Evolutionary conservation across 2,797 vertebrate species (phyloP).

Genomic region (Sebastes itinus): DNA sequence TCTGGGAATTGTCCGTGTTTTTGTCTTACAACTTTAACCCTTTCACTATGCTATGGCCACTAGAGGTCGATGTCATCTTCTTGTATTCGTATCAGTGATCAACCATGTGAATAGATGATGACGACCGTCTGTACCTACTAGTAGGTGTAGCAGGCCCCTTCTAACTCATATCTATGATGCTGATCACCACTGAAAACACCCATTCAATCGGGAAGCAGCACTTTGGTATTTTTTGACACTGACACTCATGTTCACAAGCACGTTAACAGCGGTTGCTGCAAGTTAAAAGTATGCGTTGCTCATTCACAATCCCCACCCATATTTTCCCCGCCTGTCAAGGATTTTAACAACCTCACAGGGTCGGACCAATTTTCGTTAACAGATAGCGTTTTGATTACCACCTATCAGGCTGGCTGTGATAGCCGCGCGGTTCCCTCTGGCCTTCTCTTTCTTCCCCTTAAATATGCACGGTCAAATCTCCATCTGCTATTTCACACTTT

Average conservation of each 20-base stretch:
- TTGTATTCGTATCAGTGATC: not conserved
- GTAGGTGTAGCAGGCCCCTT: not conserved
- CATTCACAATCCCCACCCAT: not conserved
- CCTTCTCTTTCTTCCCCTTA: slow-evolving; percentile 61
- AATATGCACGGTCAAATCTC: slow-evolving; percentile 57
- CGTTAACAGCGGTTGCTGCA: not conserved
- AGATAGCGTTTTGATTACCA: slow-evolving; percentile 54
- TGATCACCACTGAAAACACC: not conserved
- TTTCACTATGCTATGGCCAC: not conserved
- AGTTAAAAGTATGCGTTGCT: not conserved
- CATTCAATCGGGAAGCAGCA: accelerated
- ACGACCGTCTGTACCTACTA: not conserved
- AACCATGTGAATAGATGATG: not conserved
- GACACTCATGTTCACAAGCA: too few species aligned
- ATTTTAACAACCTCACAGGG: not conserved
- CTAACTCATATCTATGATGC: not conserved
- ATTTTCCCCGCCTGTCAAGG: not conserved
- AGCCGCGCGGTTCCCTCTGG: slow-evolving; percentile 43
- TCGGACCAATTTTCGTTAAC: slow-evolving; percentile 13
- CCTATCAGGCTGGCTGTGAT: slow-evolving; percentile 38
- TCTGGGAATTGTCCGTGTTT: too few species aligned
- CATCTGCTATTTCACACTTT: slow-evolving; percentile 71
- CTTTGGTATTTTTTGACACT: too few species aligned
- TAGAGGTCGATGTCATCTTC: not conserved
- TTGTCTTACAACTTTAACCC: too few species aligned